These are phyloP conservation scores for Luidia sarsii DNA, from an alignment of 53 echinoderm and acorn worm species.

Conservation along the genomic window DNA sequence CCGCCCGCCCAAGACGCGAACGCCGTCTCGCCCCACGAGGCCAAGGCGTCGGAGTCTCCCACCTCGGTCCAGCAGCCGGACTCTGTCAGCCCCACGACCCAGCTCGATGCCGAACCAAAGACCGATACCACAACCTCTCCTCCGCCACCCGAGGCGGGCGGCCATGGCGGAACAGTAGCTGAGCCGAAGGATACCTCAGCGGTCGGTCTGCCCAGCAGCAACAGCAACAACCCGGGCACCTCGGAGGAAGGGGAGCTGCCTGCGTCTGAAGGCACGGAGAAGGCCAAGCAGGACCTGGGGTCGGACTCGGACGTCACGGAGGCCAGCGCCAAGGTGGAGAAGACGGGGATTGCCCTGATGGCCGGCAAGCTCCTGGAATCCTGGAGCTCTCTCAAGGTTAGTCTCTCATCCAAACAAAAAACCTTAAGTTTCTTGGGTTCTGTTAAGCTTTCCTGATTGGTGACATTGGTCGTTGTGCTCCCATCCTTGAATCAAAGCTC, in stretches of 20 bases:
- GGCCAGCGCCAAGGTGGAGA: conserved; percentile 28
- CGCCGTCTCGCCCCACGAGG: conserved; percentile 1
- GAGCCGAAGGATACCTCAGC: conserved; percentile 27
- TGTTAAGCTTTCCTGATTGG: no score
- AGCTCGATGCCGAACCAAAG: neutral
- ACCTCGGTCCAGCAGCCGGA: conserved; percentile 8
- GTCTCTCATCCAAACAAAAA: neutral
- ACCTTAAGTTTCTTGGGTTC: no score
- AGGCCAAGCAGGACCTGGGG: conserved; percentile 28
- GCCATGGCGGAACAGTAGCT: conserved; percentile 3
- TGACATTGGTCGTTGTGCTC: no score
- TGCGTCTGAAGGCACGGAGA: conserved; percentile 1
- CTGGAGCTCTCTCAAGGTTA: conserved; percentile 87
- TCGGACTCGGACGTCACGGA: conserved; percentile 21
- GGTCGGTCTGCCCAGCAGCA: no score
- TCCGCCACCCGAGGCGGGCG: neutral
- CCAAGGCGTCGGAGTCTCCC: neutral
- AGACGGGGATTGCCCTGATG: conserved; percentile 55
- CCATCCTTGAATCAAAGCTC: no score
- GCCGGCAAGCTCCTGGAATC: conserved; percentile 74
- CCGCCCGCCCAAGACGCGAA: no score
- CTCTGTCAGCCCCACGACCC: neutral
- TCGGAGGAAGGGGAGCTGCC: conserved; percentile 39
- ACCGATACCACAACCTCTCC: neutral
- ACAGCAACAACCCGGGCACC: neutral